Evolutionary conservation across 2,113 vertebrate genomes (phyloP), one percentile per base, ranked within the genome.

Genomic region (Etheostoma cragini): DNA sequence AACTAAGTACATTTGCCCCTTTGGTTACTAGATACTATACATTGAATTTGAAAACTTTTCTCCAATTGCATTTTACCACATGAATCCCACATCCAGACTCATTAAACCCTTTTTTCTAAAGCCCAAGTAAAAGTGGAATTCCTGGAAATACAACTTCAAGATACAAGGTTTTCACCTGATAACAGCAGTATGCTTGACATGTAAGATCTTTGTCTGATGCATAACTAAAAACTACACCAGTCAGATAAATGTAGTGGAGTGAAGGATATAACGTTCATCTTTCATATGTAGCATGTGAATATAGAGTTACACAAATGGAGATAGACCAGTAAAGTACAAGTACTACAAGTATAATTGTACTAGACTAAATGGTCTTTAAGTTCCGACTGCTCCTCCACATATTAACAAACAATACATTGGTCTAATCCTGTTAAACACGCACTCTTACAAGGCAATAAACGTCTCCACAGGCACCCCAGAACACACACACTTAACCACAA

Each of bases 391-490:
- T 35, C 45, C 50, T 61, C 53, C 62, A n/a, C 64, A 30, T 47
- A 19, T 76, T 61, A 33, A 14, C 70, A 35, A 53, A 64, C 60
- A 49, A 33, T 54, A 45, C 1, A 64, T 26, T 19, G 16, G 46
- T 47, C 30, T 66, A 80, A 61, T 81, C 77, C 65, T 35, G 64
- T 79, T 87, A 82, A 89, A 87, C 65, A 79, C 68, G 72, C 78
- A 71, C 64, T 80, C 54, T 80, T 72, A 82, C 46, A 3, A 79
- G 85, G 80, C 83, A 54, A 63, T 83, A 86, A 91, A 87, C 52
- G 8, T 80, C 77, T 79, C 74, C 57, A 62, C 72, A 52, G 80
- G 78, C 58, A 33, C 71, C 57, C 60, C 35, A 78, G 64, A 67
- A 68, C 69, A 72, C 76, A 63, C 73, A 79, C 45, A 22, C 72